phyloP scores from a whole-genome alignment of 2,113 vertebrate genomes.

The Pseudois nayaur region DNA sequence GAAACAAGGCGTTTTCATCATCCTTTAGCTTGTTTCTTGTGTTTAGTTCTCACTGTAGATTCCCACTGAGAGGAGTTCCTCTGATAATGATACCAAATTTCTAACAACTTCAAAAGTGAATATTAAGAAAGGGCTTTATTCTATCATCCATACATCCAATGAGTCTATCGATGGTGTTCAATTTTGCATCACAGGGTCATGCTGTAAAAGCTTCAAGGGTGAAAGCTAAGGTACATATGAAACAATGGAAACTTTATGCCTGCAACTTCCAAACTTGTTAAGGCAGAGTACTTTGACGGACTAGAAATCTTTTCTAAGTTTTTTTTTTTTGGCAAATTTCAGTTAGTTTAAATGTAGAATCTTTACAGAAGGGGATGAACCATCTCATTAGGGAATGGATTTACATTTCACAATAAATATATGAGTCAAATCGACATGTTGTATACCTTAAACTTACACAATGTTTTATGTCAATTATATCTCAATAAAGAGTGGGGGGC shows the following conservation, averaged over 20 bases:
- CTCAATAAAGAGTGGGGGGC: not conserved
- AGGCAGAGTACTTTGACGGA: not conserved
- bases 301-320: not conserved
- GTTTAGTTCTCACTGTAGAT: not conserved
- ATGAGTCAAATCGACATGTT: not conserved
- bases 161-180: not conserved
- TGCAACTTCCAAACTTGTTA: not conserved
- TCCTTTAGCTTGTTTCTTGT: not conserved
- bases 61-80: not conserved
- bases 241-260: not conserved
- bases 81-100: not conserved
- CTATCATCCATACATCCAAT: not conserved
- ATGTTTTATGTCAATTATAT: not conserved
- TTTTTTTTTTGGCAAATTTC: not conserved
- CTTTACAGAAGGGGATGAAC: not conserved
- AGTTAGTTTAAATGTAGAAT: not conserved
- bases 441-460: not conserved
- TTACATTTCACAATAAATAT: not conserved
- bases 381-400: not conserved
- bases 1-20: not conserved
- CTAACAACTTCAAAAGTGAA: not conserved
- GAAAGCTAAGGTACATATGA: not conserved
- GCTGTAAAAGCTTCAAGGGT: not conserved
- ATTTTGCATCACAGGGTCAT: not conserved
- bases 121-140: not conserved